Evolutionary conservation across 2,797 vertebrate genomes (phyloP).

Genomic region (Notoglanidium macrostoma): DNA sequence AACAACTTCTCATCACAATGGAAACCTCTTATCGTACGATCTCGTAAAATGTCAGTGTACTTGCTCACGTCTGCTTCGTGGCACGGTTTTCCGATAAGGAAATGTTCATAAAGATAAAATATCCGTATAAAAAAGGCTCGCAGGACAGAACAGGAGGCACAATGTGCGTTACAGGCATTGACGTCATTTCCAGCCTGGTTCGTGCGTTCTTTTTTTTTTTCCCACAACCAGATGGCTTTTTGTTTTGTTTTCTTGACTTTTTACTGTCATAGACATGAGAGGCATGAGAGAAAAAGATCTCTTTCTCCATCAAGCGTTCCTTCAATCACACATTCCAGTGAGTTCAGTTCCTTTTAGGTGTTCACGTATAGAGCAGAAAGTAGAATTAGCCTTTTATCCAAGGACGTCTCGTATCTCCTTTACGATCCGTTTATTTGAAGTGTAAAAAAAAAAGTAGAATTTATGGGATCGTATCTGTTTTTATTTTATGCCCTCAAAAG

Average conservation of each 20-base stretch:
- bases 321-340: constrained; percentile 56
- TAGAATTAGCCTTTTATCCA: constrained; percentile 37
- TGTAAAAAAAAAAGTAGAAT: constrained; percentile 41
- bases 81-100: background rate
- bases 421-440: constrained; percentile 46
- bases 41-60: background rate
- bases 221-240: constrained; percentile 26
- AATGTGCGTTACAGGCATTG: constrained; percentile 24
- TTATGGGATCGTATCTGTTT: constrained; percentile 32
- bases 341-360: constrained; percentile 53
- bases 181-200: constrained; percentile 34
- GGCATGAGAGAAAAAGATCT: constrained; percentile 21
- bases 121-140: background rate
- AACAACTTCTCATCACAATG: background rate
- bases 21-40: background rate
- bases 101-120: background rate
- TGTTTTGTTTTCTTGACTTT: constrained; percentile 9
- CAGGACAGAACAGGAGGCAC: constrained; percentile 17
- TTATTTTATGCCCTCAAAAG: constrained; percentile 32
- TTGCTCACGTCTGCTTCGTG: background rate
- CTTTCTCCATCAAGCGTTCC: constrained; percentile 48
- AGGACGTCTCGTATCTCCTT: constrained; percentile 40
- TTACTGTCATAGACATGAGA: background rate
- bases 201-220: constrained; percentile 7
- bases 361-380: constrained; percentile 52